Evolutionary conservation across 2,888 invertebrate genomes (phyloP), one percentile per base, ranked within the genome.

Genomic region (Oithona nana): DNA sequence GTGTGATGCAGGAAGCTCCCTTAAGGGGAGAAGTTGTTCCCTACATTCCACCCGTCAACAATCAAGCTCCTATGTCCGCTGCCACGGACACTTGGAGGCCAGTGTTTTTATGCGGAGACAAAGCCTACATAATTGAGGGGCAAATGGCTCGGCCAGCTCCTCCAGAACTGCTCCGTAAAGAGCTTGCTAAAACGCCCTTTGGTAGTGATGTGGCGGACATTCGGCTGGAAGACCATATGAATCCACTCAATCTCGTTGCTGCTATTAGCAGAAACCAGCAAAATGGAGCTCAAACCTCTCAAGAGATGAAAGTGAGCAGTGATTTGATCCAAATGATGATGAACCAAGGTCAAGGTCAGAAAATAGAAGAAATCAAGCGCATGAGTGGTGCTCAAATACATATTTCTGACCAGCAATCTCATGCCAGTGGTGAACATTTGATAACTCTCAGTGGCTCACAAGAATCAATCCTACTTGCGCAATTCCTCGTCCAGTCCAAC

Each of bases 401-500:
- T 8, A 26, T 61, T 1, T 24, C n/a, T 11, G 57, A 57, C 2
- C 54, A 20, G 16, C 24, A 16, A 26, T 8, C 22, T 8, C 22
- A 30, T n/a, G 31, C n/a, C 20, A 11, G 11, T 20, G 31, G 57
- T 16, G 54, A 51, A 6, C 20, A 26, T 13, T 20, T 22, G 29
- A 28, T 61, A 16, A 52, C 52, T 22, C n/a, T 30, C 20, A n/a
- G 30, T 20, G 61, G 61, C 8, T 28, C 54, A 4, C n/a, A 49
- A 54, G 61, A 61, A 26, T 61, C 61, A 20, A 49, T 54, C 28
- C 28, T 54, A 13, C 30, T 61, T 22, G 61, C 61, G 3, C 52
- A 61, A 26, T 61, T 61, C 51, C 61, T 61, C 28, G 29, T 61
- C 13, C 61, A 61, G 30, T 61, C 61, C 31, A 61, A 26, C 1